Base-by-base conservation (phyloP, 2,113 vertebrate species). In the Engraulis encrasicolus region DNA sequence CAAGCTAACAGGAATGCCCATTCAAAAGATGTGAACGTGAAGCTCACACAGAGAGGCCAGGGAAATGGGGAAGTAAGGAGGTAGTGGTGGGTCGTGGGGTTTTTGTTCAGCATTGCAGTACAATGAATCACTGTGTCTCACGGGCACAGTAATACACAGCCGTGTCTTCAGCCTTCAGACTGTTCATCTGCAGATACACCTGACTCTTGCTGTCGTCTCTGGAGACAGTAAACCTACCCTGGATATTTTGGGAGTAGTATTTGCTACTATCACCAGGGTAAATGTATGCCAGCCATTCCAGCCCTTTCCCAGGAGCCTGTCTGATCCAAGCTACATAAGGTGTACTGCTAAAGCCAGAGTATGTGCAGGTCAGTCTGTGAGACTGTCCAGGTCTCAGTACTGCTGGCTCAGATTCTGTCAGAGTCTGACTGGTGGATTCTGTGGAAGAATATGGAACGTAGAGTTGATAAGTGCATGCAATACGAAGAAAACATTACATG, bases 181-280 rank as follows among this genome's bases (percentile, higher is more conserved):
- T 87, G 83, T 48, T 87, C 85, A 89, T 88, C 78, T 87, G 85
- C 48, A 89, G 87, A 78, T 89, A 85, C 81, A 89, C 81, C 52
- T 89, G 83, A 58, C 49, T 86, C 37, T 38, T 87, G 81, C 49
- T 81, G 77, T 89, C 84, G 80, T 84, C 83, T 90, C 85, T 88
- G 83, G 88, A 86, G 82, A 85, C 38, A 52, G 85, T 89, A 48
- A 91, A 89, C 49, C 86, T 85, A 71, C 90, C 87, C 50, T 84
- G 40, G 6, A 90, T 45, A n/a, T 81, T 81, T 36, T 83, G 81
- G 23, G 86, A 82, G 48, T 87, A 85, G 1, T 0, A 6, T 38
- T 34, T 85, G 0, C 0, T 49, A 14, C 50, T 0, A n/a, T 6
- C 7, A 50, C 80, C 85, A 3, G 37, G 49, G 37, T 31, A 0